Evolutionary conservation across 2,113 vertebrate genomes (phyloP).

Genomic region (Hoplias malabaricus): DNA sequence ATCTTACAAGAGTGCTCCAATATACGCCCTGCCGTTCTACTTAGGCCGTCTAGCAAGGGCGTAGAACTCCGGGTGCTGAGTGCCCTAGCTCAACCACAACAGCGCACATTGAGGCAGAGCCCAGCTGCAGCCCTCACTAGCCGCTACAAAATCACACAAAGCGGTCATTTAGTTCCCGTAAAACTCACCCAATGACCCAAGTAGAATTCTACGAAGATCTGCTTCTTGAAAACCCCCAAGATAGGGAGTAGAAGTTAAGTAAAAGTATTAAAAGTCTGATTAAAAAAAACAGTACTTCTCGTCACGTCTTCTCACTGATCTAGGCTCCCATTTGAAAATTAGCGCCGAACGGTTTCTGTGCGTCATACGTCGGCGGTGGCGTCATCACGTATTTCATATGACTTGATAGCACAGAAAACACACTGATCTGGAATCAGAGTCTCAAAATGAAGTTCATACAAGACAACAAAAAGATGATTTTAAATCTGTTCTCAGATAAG

Average conservation of each 20-base stretch:
- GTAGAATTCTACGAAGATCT: background rate
- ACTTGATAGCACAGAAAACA: too few species aligned
- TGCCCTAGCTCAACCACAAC: background rate
- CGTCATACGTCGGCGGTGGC: conserved; percentile 31
- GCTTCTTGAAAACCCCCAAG: background rate
- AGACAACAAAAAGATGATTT: background rate
- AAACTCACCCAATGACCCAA: background rate
- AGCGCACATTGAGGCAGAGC: background rate
- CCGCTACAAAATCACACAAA: background rate
- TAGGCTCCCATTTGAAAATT: conserved; percentile 72
- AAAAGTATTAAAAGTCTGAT: background rate
- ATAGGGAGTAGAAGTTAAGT: background rate
- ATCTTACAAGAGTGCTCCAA: background rate
- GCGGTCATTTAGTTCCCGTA: background rate
- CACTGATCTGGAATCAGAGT: background rate
- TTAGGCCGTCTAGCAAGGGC: background rate
- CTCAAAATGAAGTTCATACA: background rate
- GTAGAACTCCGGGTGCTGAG: background rate
- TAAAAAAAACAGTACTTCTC: background rate
- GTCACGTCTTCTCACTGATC: conserved; percentile 37
- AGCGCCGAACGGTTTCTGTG: conserved; percentile 72
- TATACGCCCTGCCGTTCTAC: background rate
- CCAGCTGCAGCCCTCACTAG: background rate
- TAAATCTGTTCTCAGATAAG: background rate
- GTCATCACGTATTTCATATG: conserved; percentile 61